Percentiles rank a stretch among this genome's conserved stretches.
Conservation (phyloP, 1,140 invertebrate species). For the Acromyrmex charruanus region DNA sequence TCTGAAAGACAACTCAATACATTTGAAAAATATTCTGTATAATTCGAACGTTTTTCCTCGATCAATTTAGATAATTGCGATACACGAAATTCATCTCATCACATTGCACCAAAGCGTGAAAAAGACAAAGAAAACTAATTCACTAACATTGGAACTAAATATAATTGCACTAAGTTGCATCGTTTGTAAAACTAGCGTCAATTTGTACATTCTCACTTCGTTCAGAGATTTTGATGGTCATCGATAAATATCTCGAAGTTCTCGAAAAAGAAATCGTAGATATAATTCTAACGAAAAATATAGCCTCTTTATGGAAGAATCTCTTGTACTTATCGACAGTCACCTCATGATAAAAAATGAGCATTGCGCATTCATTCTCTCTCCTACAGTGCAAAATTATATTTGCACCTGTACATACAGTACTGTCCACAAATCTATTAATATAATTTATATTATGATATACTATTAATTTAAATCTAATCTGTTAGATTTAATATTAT, state of each 20-base stretch:
- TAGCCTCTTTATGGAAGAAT: conserved; percentile 65
- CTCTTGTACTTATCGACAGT: conserved; percentile 39
- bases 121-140: not conserved
- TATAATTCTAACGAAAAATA: conserved; percentile 48
- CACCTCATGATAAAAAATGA: not conserved
- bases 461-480: conserved; percentile 24
- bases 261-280: conserved; percentile 53
- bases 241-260: conserved; percentile 18
- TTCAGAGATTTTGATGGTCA: conserved; percentile 47
- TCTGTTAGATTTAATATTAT: conserved; percentile 14
- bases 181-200: conserved; percentile 65
- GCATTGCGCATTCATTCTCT: not conserved
- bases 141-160: conserved; percentile 33
- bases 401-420: not conserved
- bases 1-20: not conserved
- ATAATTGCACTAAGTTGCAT: conserved; percentile 63
- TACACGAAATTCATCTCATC: conserved; percentile 19
- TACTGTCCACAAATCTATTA: conserved; percentile 34
- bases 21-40: not conserved
- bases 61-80: not conserved
- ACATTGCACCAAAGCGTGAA: conserved; percentile 2
- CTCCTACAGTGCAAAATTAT: conserved; percentile 20
- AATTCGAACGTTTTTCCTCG: not conserved
- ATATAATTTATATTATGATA: conserved; percentile 32
- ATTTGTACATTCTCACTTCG: conserved; percentile 69